Conservation (phyloP, 1,140 invertebrate genomes). For the Pinna nobilis region DNA sequence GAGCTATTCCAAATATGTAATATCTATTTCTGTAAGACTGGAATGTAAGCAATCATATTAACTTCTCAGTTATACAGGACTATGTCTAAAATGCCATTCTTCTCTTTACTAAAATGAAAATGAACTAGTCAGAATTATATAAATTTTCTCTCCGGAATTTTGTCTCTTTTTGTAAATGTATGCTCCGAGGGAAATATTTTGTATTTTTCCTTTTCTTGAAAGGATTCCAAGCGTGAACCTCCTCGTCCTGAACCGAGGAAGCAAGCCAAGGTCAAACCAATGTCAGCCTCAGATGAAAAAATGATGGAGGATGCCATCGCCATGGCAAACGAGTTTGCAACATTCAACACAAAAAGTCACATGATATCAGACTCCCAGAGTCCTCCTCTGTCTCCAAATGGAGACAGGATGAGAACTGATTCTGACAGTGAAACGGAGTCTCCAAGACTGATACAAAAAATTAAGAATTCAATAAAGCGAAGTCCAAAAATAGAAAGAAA, state of each 20-base stretch:
- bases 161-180: too few species aligned
- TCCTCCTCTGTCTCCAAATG: slow-evolving; percentile 41
- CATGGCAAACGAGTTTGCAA: slow-evolving; percentile 92
- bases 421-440: slow-evolving; percentile 76
- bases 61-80: too few species aligned
- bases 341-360: slow-evolving; percentile 43
- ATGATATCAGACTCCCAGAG: slow-evolving; percentile 36
- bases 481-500: slow-evolving; percentile 66
- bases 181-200: too few species aligned
- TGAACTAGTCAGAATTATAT: too few species aligned
- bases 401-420: slow-evolving; percentile 57
- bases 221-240: slow-evolving; percentile 39
- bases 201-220: slow-evolving; percentile 21
- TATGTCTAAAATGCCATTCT: too few species aligned
- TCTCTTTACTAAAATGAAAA: too few species aligned
- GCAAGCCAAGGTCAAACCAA: slow-evolving; percentile 84
- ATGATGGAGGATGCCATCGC: slow-evolving; percentile 96
- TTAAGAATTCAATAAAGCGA: slow-evolving; percentile 81
- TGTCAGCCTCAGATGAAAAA: slow-evolving; percentile 94
- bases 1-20: too few species aligned
- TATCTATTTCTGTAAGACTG: too few species aligned
- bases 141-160: too few species aligned
- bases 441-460: slow-evolving; percentile 85
- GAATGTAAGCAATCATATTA: too few species aligned
- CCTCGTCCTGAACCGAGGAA: slow-evolving; percentile 57